Conservation (phyloP, 2,888 invertebrate species). For the Sminthurinus aureus region DNA sequence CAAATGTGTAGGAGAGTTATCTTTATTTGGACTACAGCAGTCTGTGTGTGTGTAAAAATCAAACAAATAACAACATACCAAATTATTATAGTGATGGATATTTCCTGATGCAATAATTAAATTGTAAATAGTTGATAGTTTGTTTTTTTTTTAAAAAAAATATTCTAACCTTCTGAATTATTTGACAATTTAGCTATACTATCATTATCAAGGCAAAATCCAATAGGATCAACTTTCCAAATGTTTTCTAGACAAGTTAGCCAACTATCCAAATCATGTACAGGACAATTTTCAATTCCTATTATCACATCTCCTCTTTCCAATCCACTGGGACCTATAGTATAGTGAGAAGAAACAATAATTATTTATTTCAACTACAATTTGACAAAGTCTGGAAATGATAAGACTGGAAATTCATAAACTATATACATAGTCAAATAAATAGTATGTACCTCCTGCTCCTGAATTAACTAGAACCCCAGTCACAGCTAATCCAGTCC, state of each 20-base stretch:
- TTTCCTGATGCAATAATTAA: neutral
- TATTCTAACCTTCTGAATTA: conserved; percentile 56
- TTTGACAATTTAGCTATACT: conserved; percentile 54
- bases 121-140: too few relatives aligned
- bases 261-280: conserved; percentile 57
- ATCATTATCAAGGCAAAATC: conserved; percentile 56
- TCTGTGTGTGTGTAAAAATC: conserved; percentile 35
- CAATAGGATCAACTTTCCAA: conserved; percentile 57
- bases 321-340: conserved; percentile 56
- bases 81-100: neutral
- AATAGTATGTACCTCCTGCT: conserved; percentile 59
- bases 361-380: neutral
- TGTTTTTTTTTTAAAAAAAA: conserved; percentile 2
- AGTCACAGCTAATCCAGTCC: conserved; percentile 56
- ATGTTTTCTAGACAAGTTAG: conserved; percentile 57
- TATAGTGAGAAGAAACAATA: neutral
- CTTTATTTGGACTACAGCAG: conserved; percentile 57
- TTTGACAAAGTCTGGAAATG: too few relatives aligned
- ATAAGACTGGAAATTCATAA: too few relatives aligned
- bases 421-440: too few relatives aligned
- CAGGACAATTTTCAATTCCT: conserved; percentile 58
- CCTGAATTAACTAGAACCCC: conserved; percentile 54
- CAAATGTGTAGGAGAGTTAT: conserved; percentile 57
- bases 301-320: conserved; percentile 57
- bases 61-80: neutral